Evolutionary conservation across 1,140 invertebrate genomes (phyloP).

Genomic region (Samia ricini): DNA sequence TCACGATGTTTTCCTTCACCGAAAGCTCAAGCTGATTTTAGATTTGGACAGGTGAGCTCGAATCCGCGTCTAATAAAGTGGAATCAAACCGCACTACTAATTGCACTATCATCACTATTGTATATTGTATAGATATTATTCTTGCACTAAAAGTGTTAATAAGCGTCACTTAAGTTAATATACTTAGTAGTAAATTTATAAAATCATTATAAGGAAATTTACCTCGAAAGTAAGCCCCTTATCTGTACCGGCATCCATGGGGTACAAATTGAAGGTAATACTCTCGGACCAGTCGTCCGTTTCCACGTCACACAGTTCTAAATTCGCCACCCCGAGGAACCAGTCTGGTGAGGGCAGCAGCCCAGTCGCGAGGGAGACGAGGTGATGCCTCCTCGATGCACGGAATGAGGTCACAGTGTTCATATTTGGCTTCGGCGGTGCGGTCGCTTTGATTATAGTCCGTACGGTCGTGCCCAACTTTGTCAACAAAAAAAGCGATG

Average conservation of each 20-base stretch:
- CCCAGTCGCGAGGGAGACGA: constrained; percentile 51
- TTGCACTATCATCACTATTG: no score
- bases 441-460: constrained; percentile 59
- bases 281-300: constrained; percentile 47
- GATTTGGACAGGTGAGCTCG: no score
- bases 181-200: no score
- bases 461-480: constrained; percentile 53
- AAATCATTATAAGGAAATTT: no score
- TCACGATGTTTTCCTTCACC: no score
- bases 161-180: no score
- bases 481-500: constrained; percentile 7
- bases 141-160: no score
- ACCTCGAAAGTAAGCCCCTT: constrained; percentile 61
- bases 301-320: constrained; percentile 52
- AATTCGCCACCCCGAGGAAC: constrained; percentile 63
- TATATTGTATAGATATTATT: no score
- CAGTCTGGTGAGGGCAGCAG: constrained; percentile 65
- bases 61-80: no score
- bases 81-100: no score
- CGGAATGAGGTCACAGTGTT: constrained; percentile 50
- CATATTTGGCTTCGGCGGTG: constrained; percentile 44
- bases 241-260: constrained; percentile 64
- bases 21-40: no score
- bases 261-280: constrained; percentile 56
- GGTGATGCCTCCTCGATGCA: constrained; percentile 43